These are phyloP conservation scores for Poeciliopsis turrubarensis DNA, from an alignment of 2,113 vertebrate species.

Conservation along the genomic window DNA sequence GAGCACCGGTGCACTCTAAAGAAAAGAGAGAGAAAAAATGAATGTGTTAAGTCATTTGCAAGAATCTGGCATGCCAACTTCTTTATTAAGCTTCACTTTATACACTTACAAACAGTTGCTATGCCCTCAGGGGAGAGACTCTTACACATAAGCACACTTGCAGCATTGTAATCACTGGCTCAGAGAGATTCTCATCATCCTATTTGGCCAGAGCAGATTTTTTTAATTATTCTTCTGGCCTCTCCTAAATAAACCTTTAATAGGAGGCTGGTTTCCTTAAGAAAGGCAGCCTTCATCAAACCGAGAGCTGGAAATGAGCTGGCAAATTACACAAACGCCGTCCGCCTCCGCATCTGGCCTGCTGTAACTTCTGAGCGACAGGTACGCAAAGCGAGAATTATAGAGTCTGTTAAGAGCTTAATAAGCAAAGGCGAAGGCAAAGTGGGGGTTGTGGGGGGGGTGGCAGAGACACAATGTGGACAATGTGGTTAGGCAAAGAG, in stretches of 20 bases:
- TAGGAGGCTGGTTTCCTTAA: conserved; percentile 42
- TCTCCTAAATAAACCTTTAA: conserved; percentile 62
- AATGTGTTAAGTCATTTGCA: conserved; percentile 20
- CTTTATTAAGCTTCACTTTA: conserved; percentile 36
- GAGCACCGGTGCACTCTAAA: conserved; percentile 59
- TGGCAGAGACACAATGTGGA: not conserved
- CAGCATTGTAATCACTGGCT: conserved; percentile 25
- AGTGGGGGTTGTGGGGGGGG: conserved; percentile 5
- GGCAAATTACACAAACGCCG: conserved; percentile 44
- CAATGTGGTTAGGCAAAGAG: not conserved
- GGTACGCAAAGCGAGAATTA: conserved; percentile 18
- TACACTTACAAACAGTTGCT: conserved; percentile 30
- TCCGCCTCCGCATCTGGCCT: conserved; percentile 32
- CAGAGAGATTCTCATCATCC: conserved; percentile 15
- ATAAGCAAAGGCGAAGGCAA: conserved; percentile 22
- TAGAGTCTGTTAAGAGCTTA: conserved; percentile 17
- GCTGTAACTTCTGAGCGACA: conserved; percentile 10
- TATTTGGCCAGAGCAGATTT: conserved; percentile 43
- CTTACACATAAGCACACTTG: conserved; percentile 24
- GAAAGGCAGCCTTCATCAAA: conserved; percentile 33
- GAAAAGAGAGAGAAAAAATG: not conserved
- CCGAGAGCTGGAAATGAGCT: conserved; percentile 36
- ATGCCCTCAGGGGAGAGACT: conserved; percentile 40
- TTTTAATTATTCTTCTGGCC: conserved; percentile 59
- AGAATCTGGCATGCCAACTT: conserved; percentile 6